Percentiles rank a stretch among this genome's conserved stretches.
Conservation (phyloP, 1,140 invertebrate genomes). For the Copidosoma floridanum region DNA sequence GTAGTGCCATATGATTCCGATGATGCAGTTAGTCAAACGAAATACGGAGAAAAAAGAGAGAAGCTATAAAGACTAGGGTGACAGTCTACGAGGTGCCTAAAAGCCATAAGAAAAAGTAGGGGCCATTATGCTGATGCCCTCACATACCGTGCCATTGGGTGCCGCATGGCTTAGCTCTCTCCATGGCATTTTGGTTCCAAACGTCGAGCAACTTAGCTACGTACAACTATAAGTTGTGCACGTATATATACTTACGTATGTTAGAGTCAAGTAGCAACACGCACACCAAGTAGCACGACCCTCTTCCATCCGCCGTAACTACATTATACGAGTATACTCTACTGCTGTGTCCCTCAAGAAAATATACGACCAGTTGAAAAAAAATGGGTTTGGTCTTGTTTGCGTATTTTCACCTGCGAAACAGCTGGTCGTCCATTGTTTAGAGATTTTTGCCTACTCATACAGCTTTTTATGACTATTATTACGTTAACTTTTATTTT, state of each 20-base stretch:
- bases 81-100: constrained; percentile 32
- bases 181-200: constrained; percentile 30
- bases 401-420: constrained; percentile 19
- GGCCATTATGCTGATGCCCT: constrained; percentile 38
- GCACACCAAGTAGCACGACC: constrained; percentile 24
- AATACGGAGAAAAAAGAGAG: too few species aligned
- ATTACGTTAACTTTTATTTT: too few species aligned
- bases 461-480: too few species aligned
- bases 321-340: constrained; percentile 17
- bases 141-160: constrained; percentile 37
- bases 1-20: constrained; percentile 3
- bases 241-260: too few species aligned
- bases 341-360: neutral
- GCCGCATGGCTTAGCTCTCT: constrained; percentile 24
- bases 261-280: too few species aligned
- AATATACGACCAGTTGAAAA: constrained; percentile 26
- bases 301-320: too few species aligned
- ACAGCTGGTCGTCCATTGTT: too few species aligned
- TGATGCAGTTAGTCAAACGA: constrained; percentile 1
- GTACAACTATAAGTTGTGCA: too few species aligned
- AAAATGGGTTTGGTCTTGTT: constrained; percentile 8
- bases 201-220: too few species aligned
- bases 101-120: constrained; percentile 40
- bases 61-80: neutral
- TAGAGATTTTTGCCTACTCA: too few species aligned